A percentile compares a stretch with the other conserved stretches of the same genome.
Evolutionary conservation across 2,797 vertebrate species (phyloP).

Genomic region (Enteromius mattozi): DNA sequence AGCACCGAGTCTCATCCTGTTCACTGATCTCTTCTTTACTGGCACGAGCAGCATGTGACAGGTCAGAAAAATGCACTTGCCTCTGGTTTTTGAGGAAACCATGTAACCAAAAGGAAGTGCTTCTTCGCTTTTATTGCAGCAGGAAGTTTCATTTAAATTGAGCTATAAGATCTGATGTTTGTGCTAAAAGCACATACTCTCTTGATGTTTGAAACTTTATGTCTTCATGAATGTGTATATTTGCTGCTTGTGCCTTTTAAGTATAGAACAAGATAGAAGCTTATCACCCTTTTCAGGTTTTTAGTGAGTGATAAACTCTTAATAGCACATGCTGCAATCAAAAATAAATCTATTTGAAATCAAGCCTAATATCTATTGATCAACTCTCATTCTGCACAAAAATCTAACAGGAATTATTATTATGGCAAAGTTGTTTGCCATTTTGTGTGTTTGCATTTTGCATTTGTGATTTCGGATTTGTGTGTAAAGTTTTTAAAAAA

Average conservation of each 20-base stretch:
- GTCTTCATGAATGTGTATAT: constrained; percentile 17
- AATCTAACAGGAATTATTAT: too few species aligned
- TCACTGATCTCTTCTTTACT: constrained; percentile 33
- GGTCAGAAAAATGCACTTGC: not conserved
- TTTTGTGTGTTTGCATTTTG: too few species aligned
- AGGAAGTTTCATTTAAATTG: constrained; percentile 13
- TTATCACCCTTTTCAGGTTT: not conserved
- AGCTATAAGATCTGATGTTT: constrained; percentile 27
- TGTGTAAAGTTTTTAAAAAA: too few species aligned
- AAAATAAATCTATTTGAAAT: not conserved
- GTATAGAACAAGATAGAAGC: not conserved
- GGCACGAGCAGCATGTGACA: constrained; percentile 6
- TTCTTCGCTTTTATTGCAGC: constrained; percentile 12
- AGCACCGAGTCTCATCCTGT: constrained; percentile 5
- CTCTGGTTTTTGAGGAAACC: constrained; percentile 21
- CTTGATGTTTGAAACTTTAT: constrained; percentile 16
- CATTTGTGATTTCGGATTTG: too few species aligned
- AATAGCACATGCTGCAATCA: not conserved
- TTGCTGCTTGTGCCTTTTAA: not conserved
- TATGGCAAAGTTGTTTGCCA: too few species aligned
- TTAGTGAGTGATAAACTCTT: not conserved
- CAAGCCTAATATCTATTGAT: not conserved
- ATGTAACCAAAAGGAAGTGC: not conserved
- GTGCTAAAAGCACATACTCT: not conserved
- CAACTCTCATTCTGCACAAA: not conserved